Base-by-base conservation (phyloP, 2,888 invertebrate species). In the Zaprionus bogoriensis region DNA sequence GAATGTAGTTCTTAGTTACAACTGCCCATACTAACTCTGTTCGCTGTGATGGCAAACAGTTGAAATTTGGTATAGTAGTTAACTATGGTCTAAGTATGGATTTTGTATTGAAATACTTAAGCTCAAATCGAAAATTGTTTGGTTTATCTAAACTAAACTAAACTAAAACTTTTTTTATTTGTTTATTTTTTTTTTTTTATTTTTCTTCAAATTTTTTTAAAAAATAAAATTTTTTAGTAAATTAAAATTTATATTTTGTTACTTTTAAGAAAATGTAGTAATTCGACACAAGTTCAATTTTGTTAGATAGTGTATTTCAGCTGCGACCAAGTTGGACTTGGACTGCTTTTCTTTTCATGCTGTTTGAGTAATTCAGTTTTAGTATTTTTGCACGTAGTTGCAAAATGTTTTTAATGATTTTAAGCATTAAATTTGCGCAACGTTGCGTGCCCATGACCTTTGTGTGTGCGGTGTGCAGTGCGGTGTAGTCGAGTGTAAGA, bases 391-490 rank as follows among this genome's bases (percentile, higher is more conserved):
- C 69, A 54, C 36, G 44, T 52, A 32, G 23, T 39, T 46, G 65
- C 60, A 45, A 64, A 69, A 68, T 74, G 70, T 69, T 58, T 74
- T 73, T 51, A 58, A 55, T 73, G 70, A 74, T 58, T 74, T 73
- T 44, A 55, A 52, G 72, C 74, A 74, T 69, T 69, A 51, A 74
- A 73, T 66, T 62, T 68, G 74, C 60, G 71, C 78, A 80, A 61
- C 75, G 79, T 71, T 66, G 82, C 85, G 52, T 76, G 79, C 63
- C 85, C 85, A 65, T 85, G 80, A 85, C 80, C 80, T 80, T 85
- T 80, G 64, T 47, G 32, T 41, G 45, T 54, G 42, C 17, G 39
- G 39, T 32, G 39, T 23, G 10, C n/a, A 23, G 45, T n/a, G 22
- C 42, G n/a, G 28, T 25, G 45, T 44, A n/a, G n/a, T n/a, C n/a